Base-by-base conservation (phyloP, 2,797 vertebrate genomes). In the Simalia tracyae region DNA sequence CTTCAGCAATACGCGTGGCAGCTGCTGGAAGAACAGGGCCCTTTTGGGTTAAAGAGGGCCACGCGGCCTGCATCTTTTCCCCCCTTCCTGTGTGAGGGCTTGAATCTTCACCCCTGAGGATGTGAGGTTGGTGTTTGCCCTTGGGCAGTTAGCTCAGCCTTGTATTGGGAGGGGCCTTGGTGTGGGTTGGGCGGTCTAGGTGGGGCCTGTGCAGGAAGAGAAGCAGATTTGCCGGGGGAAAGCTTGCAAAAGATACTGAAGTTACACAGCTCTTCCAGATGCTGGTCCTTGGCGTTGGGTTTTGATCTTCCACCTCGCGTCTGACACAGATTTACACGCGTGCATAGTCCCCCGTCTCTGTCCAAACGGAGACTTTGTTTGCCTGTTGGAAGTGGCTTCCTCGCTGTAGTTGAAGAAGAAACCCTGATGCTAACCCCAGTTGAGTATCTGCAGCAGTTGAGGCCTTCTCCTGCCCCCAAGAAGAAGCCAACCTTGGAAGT, bases 1-100 rank as follows among this genome's bases (percentile, higher is more conserved):
- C 89, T 92, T 19, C 84, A 63, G 84, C 4, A 2, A 56, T 89
- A 90, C 91, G 68, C 1, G 10, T 22, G 19, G 89, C 94, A 96
- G 95, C 95, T 95, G 96, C 0, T 0, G 0, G 54, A 3, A 12
- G 22, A 81, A 3, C 7, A 10, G 2, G 0, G 22, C 1, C 10
- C 11, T 9, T 5, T 9, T 0, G 63, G 87, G 15, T 46, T 0
- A 9, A 89, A 63, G 2, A 36, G 42, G 12, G 10, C 11, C 1
- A 12, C 31, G 1, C 7, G 61, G 3, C 0, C 15, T 26, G 87
- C 64, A 24, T 64, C 2, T 0, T 1, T 1, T 10, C 11, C 24
- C 3, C 11, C 64, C 15, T 24, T n/a, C 3, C 9, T 68, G 0
- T 0, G 5, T 1, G 89, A 17, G 42, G 90, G 8, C 0, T 2